These are phyloP conservation scores for Okamejei kenojei DNA, from an alignment of 2,797 vertebrate genomes.

Conservation along the genomic window DNA sequence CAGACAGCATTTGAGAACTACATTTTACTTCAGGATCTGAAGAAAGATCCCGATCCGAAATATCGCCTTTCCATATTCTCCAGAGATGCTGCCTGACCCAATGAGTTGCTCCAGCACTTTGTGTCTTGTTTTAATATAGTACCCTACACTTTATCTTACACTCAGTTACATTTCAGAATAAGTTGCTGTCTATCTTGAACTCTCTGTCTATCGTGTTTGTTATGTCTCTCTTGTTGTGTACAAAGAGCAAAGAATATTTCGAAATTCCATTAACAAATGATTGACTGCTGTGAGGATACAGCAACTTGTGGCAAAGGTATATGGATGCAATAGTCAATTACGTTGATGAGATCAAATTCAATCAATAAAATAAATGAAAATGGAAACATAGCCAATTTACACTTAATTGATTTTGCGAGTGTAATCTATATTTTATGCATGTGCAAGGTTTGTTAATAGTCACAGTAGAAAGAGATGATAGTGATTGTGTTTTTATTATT, in stretches of 20 bases:
- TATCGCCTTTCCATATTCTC: too few species aligned
- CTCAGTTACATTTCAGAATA: background rate
- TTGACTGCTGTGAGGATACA: background rate
- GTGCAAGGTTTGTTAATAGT: background rate
- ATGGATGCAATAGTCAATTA: background rate
- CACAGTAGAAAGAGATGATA: background rate
- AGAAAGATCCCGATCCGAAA: too few species aligned
- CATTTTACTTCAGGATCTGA: background rate
- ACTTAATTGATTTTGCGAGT: background rate
- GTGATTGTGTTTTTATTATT: slow-evolving; percentile 4
- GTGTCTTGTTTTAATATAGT: background rate
- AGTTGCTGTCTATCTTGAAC: background rate
- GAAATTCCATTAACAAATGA: background rate
- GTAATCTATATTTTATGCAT: background rate
- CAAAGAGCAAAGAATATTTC: background rate
- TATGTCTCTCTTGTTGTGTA: too few species aligned
- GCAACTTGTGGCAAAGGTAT: background rate
- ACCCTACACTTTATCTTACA: background rate
- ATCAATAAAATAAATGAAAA: background rate
- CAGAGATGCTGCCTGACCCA: too few species aligned
- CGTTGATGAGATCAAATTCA: background rate
- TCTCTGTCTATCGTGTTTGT: too few species aligned
- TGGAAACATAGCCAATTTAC: background rate
- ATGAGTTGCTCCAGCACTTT: too few species aligned
- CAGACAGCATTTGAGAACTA: background rate